Percentiles rank a stretch among this genome's conserved stretches.
Evolutionary conservation across 2,113 vertebrate species (phyloP).

Genomic region (Corythornis vintsioides): DNA sequence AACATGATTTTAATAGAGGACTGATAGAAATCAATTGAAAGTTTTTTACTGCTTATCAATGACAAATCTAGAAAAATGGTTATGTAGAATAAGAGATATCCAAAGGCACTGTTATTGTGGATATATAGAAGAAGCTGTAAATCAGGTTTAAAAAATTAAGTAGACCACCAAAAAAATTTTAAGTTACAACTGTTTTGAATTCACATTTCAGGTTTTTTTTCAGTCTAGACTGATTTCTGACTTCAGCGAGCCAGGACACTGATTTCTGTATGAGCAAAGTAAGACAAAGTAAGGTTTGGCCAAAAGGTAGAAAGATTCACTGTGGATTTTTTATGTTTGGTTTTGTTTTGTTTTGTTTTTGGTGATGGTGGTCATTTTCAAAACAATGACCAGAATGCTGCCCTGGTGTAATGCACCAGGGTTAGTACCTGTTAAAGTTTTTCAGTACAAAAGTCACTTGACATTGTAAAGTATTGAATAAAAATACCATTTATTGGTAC

Average conservation of each 20-base stretch:
- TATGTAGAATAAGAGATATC: not conserved
- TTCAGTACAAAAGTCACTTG: not conserved
- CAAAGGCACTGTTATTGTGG: not conserved
- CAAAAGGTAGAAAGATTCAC: not conserved
- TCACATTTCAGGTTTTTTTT: not conserved
- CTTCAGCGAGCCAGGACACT: not conserved
- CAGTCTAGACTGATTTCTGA: not conserved
- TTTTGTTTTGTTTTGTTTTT: not conserved
- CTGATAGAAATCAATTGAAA: not conserved
- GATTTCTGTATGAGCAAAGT: not conserved
- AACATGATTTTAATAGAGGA: not conserved
- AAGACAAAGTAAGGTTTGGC: accelerated
- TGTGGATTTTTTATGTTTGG: not conserved
- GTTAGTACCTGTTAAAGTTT: not conserved
- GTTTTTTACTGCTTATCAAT: not conserved
- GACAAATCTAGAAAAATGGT: not conserved
- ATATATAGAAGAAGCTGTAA: not conserved
- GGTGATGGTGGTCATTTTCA: not conserved
- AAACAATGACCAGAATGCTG: not conserved
- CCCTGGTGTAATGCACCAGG: not conserved
- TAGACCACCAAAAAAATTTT: not conserved
- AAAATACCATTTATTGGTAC: not conserved
- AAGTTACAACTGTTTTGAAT: not conserved
- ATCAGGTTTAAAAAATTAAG: not conserved
- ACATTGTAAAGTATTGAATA: not conserved